Conservation (phyloP, 2,797 vertebrate species). For the Rhinogobio ventralis region DNA sequence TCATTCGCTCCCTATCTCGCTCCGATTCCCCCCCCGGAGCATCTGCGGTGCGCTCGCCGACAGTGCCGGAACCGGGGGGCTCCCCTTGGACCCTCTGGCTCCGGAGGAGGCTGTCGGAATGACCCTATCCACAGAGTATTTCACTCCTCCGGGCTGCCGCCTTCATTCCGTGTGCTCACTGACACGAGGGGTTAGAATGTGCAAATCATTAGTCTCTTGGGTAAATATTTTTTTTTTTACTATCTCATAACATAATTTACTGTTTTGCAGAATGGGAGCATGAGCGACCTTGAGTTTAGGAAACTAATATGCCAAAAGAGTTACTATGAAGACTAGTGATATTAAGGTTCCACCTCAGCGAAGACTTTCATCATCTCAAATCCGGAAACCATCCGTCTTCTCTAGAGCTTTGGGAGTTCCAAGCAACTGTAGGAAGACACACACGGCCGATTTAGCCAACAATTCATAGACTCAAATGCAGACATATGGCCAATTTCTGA, state of each 20-base stretch:
- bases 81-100: conserved; percentile 67
- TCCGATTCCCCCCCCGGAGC: conserved; percentile 69
- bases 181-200: conserved; percentile 59
- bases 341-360: conserved; percentile 45
- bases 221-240: conserved; percentile 9
- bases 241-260: conserved; percentile 56
- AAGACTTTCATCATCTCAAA: conserved; percentile 36
- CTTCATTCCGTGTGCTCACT: conserved; percentile 61
- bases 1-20: conserved; percentile 77
- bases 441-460: not conserved
- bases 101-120: conserved; percentile 69
- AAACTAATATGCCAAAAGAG: conserved; percentile 45
- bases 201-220: conserved; percentile 62
- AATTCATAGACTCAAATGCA: not conserved
- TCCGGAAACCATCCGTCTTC: conserved; percentile 32
- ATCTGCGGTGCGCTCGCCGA: conserved; percentile 65
- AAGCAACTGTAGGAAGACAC: conserved; percentile 8
- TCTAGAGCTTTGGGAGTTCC: not conserved
- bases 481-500: conserved; percentile 22
- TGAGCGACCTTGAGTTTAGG: conserved; percentile 44
- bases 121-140: conserved; percentile 67
- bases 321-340: conserved; percentile 35
- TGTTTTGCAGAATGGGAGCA: conserved; percentile 47
- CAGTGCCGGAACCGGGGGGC: conserved; percentile 61
- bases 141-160: conserved; percentile 65